These are phyloP conservation scores for Lepus americanus DNA, from an alignment of 2,113 vertebrate genomes.

Conservation along the genomic window DNA sequence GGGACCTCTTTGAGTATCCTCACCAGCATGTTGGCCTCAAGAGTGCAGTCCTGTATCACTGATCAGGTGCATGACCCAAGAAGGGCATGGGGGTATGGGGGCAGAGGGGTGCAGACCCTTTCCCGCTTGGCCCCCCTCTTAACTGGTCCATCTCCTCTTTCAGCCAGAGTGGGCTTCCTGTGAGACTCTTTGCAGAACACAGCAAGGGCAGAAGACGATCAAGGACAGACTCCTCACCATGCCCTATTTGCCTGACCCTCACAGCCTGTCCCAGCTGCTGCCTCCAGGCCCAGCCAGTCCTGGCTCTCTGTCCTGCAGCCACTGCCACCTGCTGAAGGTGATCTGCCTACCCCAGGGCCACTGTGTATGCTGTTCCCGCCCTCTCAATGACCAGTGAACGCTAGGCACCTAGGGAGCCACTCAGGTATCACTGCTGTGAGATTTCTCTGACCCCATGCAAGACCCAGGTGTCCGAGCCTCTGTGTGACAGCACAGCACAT, in stretches of 20 bases:
- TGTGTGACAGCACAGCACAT: neutral
- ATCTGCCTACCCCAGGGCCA: neutral
- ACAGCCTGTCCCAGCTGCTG: fast-evolving
- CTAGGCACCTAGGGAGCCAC: neutral
- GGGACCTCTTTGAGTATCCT: neutral
- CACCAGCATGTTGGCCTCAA: neutral
- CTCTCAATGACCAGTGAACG: neutral
- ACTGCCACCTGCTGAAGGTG: no score
- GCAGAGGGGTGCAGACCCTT: fast-evolving
- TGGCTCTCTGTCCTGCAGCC: neutral
- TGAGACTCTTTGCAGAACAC: neutral
- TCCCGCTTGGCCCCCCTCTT: neutral
- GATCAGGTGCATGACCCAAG: fast-evolving
- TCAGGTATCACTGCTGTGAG: neutral
- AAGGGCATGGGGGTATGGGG: neutral
- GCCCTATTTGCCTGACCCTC: neutral
- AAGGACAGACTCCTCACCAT: neutral
- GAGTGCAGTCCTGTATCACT: neutral
- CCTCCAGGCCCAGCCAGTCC: neutral
- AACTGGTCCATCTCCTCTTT: neutral
- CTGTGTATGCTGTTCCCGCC: neutral
- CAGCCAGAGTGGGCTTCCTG: neutral
- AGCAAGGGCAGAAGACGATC: neutral
- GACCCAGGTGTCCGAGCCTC: neutral
- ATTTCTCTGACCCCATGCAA: neutral